Evolutionary conservation across 2,888 invertebrate genomes (phyloP).

Genomic region (Hypercompe scribonia): DNA sequence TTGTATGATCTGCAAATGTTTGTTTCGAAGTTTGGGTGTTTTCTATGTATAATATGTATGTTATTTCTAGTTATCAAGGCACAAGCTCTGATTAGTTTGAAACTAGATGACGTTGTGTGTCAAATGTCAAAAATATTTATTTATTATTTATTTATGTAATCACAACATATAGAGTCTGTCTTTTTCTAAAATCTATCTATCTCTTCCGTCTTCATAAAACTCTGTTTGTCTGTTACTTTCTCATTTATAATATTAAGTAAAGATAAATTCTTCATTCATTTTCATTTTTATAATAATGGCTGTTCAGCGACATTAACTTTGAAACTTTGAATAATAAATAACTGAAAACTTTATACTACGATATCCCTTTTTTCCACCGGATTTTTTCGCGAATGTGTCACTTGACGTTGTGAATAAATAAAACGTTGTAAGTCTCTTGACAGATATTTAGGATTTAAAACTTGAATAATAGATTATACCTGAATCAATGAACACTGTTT

Average conservation of each 20-base stretch:
- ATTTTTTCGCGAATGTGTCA: neutral
- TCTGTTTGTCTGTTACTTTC: neutral
- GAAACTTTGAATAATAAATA: slow-evolving; percentile 1
- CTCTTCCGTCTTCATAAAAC: neutral
- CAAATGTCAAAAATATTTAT: too few species aligned
- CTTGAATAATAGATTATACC: neutral
- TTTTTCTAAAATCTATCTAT: neutral
- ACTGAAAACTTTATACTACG: neutral
- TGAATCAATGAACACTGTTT: neutral
- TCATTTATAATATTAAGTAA: neutral
- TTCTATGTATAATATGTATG: too few species aligned
- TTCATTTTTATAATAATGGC: neutral
- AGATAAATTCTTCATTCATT: neutral
- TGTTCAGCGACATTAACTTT: neutral
- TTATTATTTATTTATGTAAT: neutral
- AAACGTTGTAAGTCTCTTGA: neutral
- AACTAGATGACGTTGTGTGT: too few species aligned
- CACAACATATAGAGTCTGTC: neutral
- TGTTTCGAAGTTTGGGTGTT: too few species aligned
- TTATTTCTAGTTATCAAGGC: too few species aligned
- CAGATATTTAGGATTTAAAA: neutral
- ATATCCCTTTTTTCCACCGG: neutral
- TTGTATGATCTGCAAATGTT: too few species aligned
- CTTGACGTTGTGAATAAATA: neutral
- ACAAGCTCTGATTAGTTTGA: too few species aligned